Evolutionary conservation across 2,888 invertebrate genomes (phyloP), one percentile per base, ranked within the genome.

Genomic region (Helleia helle): DNA sequence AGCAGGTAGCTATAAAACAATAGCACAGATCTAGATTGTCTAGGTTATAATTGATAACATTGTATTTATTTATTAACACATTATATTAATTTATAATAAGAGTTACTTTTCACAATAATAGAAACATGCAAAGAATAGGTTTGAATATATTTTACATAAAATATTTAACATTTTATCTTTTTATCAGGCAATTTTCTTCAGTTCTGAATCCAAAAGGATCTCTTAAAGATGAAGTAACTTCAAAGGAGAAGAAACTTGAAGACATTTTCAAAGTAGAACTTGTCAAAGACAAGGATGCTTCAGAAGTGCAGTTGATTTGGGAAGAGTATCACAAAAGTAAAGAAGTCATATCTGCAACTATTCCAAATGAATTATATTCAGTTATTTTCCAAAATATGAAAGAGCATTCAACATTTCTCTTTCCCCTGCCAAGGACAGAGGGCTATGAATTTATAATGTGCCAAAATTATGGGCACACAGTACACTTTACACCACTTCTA

Each of bases 391-490:
- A 80, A 18, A 86, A 86, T 22, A 88, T 90, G 47, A 79, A 83
- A 47, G 62, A 86, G 41, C 88, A 87, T 66, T 89, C 92, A 0
- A 88, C 90, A 17, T 96, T 96, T 67, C 56, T 96, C 42, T 87
- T 95, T 48, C 93, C 95, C 0, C 64, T 96, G 48, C 95, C 95
- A 0, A 86, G 94, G 38, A 88, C 90, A 12, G 89, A 93, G 55
- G 95, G 95, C 7, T 96, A 93, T 60, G 95, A 96, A 71, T 95
- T 95, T 65, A 89, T 95, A 40, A 85, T 95, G 83, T 83, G 89
- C 38, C 95, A 95, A 65, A 92, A 90, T 65, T 76, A 87, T 27
- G 88, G 87, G 2, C 89, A 92, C 50, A 84, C 91, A 34, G 88
- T 93, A 12, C 94, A 95, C 65, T 94, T 95, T 65, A 95, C 95